Conservation (phyloP, 53 echinoderm and acorn worm species). For the Temnopleurus reevesii region DNA sequence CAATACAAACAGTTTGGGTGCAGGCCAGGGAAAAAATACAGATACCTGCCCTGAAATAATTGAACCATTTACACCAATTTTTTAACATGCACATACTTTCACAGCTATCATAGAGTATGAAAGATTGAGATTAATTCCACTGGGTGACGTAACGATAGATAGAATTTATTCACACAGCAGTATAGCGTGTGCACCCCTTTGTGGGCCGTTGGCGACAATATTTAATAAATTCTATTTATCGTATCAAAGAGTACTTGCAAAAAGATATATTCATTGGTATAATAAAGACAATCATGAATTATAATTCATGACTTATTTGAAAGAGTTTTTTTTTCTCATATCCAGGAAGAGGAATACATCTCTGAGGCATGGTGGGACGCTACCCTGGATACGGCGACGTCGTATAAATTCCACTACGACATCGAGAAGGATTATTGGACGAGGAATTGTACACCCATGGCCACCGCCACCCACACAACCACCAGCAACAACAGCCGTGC, state of each 20-base stretch:
- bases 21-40: no score
- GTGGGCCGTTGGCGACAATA: neutral
- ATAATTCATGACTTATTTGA: neutral
- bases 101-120: no score
- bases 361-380: constrained; percentile 68
- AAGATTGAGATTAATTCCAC: no score
- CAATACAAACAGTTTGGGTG: no score
- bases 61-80: no score
- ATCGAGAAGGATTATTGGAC: constrained; percentile 56
- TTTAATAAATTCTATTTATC: neutral
- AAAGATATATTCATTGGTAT: no score
- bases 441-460: neutral
- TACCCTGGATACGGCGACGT: constrained; percentile 16
- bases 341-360: constrained; percentile 63
- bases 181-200: no score
- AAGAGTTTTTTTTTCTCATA: neutral
- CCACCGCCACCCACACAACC: neutral
- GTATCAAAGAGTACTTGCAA: no score
- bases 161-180: no score
- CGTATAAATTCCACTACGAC: constrained; percentile 40
- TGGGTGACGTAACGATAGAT: no score
- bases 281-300: neutral
- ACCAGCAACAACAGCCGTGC: neutral
- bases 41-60: no score
- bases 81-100: no score